These are phyloP conservation scores for Pyrgus malvae DNA, from an alignment of 2,888 invertebrate genomes.

Conservation along the genomic window DNA sequence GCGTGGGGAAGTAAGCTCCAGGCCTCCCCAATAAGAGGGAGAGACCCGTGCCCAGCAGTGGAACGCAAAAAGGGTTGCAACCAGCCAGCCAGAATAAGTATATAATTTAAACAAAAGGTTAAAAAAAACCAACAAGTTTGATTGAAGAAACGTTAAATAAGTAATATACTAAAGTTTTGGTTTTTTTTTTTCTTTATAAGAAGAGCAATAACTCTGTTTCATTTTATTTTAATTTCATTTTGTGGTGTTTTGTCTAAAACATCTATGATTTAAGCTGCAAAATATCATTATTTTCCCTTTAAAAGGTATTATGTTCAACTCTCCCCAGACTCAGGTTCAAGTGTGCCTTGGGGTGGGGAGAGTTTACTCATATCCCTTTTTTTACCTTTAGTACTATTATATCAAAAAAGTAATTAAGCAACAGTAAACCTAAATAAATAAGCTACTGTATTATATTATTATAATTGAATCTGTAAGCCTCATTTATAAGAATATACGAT, in stretches of 20 bases:
- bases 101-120: no score
- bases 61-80: no score
- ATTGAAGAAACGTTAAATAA: no score
- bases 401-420: not conserved
- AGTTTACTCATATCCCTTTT: constrained; percentile 19
- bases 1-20: no score
- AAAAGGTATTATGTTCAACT: constrained; percentile 9
- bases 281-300: constrained; percentile 1
- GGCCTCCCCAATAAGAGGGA: no score
- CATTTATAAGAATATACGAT: constrained; percentile 14
- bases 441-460: constrained; percentile 4
- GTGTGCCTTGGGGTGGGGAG: constrained; percentile 13
- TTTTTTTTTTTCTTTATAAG: not conserved
- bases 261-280: constrained; percentile 7
- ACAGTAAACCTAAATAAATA: constrained; percentile 6
- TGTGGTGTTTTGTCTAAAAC: not conserved
- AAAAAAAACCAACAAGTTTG: no score
- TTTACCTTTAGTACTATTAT: not conserved
- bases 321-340: constrained; percentile 22
- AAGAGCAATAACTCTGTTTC: not conserved
- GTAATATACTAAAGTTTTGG: no score
- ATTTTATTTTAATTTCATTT: not conserved
- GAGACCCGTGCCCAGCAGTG: no score
- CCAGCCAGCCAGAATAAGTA: no score
- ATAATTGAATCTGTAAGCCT: constrained; percentile 3